phyloP scores from a whole-genome alignment of 2,113 vertebrate species.

The Otolemur garnettii region DNA sequence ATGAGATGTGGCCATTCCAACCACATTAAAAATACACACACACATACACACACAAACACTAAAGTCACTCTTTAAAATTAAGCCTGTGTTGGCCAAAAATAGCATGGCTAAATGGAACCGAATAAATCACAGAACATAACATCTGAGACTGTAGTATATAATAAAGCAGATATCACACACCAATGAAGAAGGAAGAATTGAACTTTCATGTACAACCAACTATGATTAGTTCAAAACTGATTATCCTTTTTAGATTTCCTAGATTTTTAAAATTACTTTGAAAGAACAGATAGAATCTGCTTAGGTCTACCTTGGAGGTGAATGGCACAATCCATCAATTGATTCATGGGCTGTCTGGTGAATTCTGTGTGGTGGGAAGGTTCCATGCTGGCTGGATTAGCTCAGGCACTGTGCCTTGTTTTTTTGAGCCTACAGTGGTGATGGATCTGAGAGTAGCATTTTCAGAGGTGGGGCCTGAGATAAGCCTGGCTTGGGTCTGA shows the following conservation, averaged over 20 bases:
- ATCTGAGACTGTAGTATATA: background rate
- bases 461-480: background rate
- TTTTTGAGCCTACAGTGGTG: background rate
- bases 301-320: conserved; percentile 50
- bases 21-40: conserved; percentile 17
- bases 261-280: conserved; percentile 76
- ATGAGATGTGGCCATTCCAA: background rate
- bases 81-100: conserved; percentile 25
- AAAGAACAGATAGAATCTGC: conserved; percentile 79
- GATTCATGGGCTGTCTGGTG: conserved; percentile 63
- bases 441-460: background rate
- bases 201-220: background rate
- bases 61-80: background rate
- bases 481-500: conserved; percentile 56
- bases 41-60: background rate
- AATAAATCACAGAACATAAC: background rate
- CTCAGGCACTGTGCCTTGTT: rapidly evolving
- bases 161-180: background rate
- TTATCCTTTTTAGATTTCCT: conserved; percentile 14
- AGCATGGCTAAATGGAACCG: background rate
- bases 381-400: background rate
- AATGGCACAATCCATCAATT: conserved; percentile 64
- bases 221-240: background rate
- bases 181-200: background rate
- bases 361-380: background rate